A percentile compares a stretch with the other conserved stretches of the same genome.
These are phyloP conservation scores for Platysternon megacephalum DNA, from an alignment of 2,113 vertebrate genomes.

Conservation along the genomic window DNA sequence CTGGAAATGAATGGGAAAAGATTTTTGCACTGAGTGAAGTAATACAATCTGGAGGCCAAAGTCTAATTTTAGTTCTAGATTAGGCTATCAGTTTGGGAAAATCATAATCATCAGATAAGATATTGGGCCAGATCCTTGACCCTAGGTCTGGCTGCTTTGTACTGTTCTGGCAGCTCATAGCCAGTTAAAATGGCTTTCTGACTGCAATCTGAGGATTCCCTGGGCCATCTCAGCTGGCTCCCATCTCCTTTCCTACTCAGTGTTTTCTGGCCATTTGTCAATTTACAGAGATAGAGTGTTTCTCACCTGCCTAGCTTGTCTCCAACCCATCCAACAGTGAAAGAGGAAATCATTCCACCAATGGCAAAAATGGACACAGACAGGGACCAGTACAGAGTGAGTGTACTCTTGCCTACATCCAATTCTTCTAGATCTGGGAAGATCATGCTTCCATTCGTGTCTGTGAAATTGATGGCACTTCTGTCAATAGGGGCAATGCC, in stretches of 20 bases:
- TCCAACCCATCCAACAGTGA: slow-evolving; percentile 91
- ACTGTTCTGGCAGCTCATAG: not conserved
- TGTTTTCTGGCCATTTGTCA: not conserved
- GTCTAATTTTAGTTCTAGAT: not conserved
- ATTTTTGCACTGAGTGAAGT: too few relatives aligned
- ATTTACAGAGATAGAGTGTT: not conserved
- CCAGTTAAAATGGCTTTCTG: too few relatives aligned
- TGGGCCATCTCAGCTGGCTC: not conserved
- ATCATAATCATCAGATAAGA: not conserved
- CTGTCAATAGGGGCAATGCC: slow-evolving; percentile 62
- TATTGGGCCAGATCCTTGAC: not conserved
- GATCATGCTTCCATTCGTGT: not conserved
- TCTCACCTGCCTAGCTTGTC: slow-evolving; percentile 90
- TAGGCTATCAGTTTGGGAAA: not conserved
- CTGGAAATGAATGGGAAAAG: not conserved
- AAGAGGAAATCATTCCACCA: slow-evolving; percentile 93
- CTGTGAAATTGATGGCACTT: not conserved
- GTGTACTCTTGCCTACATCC: not conserved
- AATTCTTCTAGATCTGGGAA: rapidly evolving
- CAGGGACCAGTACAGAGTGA: slow-evolving; percentile 92
- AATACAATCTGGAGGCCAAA: not conserved
- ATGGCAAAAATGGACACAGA: slow-evolving; percentile 93
- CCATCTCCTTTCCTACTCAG: not conserved
- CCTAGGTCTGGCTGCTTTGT: not conserved
- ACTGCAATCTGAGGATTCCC: not conserved